phyloP scores from a whole-genome alignment of 2,113 vertebrate species.

The Melanerpes aurifrons region DNA sequence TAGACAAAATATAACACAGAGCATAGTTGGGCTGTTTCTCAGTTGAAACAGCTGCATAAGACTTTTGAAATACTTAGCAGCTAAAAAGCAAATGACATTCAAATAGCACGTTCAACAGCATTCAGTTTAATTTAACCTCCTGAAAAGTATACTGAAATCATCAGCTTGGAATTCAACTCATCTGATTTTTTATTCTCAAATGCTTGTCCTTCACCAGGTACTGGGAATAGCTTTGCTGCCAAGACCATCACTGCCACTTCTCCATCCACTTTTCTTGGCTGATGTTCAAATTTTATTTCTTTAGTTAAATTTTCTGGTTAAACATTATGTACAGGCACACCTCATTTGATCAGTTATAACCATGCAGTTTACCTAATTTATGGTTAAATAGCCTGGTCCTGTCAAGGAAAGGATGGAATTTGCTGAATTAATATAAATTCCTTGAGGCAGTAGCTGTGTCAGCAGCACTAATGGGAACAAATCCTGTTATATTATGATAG shows the following conservation, averaged over 20 bases:
- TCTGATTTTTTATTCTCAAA: constrained; percentile 20
- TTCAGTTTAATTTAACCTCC: constrained; percentile 14
- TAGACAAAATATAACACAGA: not conserved
- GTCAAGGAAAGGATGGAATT: constrained; percentile 7
- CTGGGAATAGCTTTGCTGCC: constrained; percentile 14
- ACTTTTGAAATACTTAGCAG: not conserved
- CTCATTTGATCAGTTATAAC: constrained; percentile 50
- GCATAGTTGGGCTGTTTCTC: not conserved
- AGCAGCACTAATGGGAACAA: constrained; percentile 32
- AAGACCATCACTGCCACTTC: not conserved
- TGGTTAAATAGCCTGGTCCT: not conserved
- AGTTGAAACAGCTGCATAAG: not conserved
- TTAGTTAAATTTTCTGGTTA: constrained; percentile 54
- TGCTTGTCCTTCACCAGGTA: not conserved
- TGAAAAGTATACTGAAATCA: not conserved
- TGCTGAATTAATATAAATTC: constrained; percentile 45
- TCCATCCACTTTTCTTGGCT: not conserved
- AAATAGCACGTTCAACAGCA: not conserved
- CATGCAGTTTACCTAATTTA: constrained; percentile 47
- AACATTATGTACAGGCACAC: constrained; percentile 15
- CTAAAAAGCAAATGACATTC: not conserved
- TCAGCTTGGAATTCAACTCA: not conserved
- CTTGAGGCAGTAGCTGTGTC: constrained; percentile 17
- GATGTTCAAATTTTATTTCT: constrained; percentile 47
- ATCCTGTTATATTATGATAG: constrained; percentile 35